phyloP scores from a whole-genome alignment of 2,113 vertebrate genomes.

The Campylomormyrus tamandua region DNA sequence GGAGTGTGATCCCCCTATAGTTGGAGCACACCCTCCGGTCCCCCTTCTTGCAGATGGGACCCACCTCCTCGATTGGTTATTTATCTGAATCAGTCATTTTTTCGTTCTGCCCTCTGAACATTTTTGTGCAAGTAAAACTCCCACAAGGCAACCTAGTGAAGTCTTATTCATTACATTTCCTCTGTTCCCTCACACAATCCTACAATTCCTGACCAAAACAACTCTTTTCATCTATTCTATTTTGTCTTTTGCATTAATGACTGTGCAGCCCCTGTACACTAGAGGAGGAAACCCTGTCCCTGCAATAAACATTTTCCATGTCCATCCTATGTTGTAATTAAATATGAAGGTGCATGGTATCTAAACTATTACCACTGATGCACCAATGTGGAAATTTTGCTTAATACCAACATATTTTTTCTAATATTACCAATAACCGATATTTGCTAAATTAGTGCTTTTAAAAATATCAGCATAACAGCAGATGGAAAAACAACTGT shows the following conservation, averaged over 20 bases:
- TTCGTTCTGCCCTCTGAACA: too few species aligned
- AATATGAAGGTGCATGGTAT: not conserved
- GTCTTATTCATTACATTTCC: not conserved
- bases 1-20: too few species aligned
- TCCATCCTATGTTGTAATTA: not conserved
- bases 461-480: not conserved
- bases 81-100: too few species aligned
- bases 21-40: too few species aligned
- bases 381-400: not conserved
- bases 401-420: not conserved
- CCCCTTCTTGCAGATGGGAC: not conserved
- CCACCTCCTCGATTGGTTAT: not conserved
- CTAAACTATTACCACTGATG: not conserved
- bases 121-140: not conserved
- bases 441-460: not conserved
- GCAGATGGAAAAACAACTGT: not conserved
- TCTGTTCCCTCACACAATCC: not conserved
- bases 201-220: not conserved
- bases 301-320: not conserved
- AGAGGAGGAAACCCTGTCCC: not conserved
- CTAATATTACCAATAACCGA: not conserved
- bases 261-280: not conserved
- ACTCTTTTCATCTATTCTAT: not conserved
- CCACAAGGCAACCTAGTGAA: not conserved
- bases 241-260: not conserved